Evolutionary conservation across 2,888 invertebrate species (phyloP), one percentile per base, ranked within the genome.

Genomic region (Microctonus brassicae): DNA sequence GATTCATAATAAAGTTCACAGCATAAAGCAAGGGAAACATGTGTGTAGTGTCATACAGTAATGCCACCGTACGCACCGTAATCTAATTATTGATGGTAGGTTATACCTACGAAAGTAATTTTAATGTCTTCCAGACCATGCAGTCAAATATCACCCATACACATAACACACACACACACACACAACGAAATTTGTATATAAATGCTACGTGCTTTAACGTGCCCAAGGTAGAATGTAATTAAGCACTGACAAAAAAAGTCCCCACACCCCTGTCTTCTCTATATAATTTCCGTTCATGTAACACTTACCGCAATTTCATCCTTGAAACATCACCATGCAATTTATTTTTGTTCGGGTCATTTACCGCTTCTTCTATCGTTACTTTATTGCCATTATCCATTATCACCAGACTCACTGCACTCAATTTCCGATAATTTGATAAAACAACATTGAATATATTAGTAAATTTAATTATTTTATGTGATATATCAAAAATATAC

Each of bases 271-370:
- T 29, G 3, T 29, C 29, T 5, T 29, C 7, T 29, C 29, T 29
- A 7, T 29, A 7, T 29, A 29, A 3, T 29, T 17, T 20, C 9
- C 17, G 17, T 17, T n/a, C 7, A 24, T 22, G 9, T 61, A 75
- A 66, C 69, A 71, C 74, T 73, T 73, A 76, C 76, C 77, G 76
- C 75, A 78, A 81, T 79, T 81, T 81, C 77, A 80, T 81, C 76
- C 70, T 70, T 74, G 55, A 29, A 26, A 65, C 63, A 69, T 42
- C 65, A 69, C 42, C 47, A 36, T 62, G 10, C 22, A 62, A 60
- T 60, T 60, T 60, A 33, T 62, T 47, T 62, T 62, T 36, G 5
- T 13, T 22, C 47, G 26, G 39, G n/a, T n/a, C 26, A 42, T 47
- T 9, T 17, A 2, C 1, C 9, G 4, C n/a, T n/a, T n/a, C 9